Evolutionary conservation across 1,140 invertebrate genomes (phyloP), one percentile per base, ranked within the genome.

Genomic region (Periplaneta americana): DNA sequence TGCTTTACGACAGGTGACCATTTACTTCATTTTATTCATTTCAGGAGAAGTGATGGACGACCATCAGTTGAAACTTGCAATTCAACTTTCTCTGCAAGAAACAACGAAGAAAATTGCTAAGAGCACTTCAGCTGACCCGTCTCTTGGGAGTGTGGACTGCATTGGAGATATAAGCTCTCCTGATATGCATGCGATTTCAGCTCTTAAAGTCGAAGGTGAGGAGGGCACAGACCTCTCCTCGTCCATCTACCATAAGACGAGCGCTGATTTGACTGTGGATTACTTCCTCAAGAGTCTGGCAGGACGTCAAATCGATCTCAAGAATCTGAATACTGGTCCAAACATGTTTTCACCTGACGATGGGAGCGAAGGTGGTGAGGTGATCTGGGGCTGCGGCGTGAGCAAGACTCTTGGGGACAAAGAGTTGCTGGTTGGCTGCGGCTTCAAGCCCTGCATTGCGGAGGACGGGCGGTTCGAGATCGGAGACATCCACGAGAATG

Each of bases 381-480:
- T 37, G 13, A 18, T 81, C 13, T 81, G 81, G 81, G 81, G 81
- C n/a, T 81, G 81, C 35, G 81, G 81, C n/a, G 28, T 81, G 17
- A 81, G 75, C 81, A 81, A 81, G 74, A 81, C 8, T 33, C 66
- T 81, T 17, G 75, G 35, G 9, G 81, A 81, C n/a, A 81, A 81
- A 32, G 81, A 81, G 34, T 75, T 78, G n/a, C 31, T 81, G 10
- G 31, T 36, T 34, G 79, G 79, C n/a, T 80, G 79, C 35, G 81
- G 81, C 11, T 81, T 81, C 31, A 81, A 81, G 33, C 80, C 80
- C 11, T 75, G 80, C 34, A 28, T 81, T 31, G 80, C 80, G 3
- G 89, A 90, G 84, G 90, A 91, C 83, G 90, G 90, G 0, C 85
- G 89, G 39, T 91, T 91, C 85, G 87, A 89, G 84, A 90, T 90